Evolutionary conservation across 2,888 invertebrate genomes (phyloP).

Genomic region (Quadroppia sp.): DNA sequence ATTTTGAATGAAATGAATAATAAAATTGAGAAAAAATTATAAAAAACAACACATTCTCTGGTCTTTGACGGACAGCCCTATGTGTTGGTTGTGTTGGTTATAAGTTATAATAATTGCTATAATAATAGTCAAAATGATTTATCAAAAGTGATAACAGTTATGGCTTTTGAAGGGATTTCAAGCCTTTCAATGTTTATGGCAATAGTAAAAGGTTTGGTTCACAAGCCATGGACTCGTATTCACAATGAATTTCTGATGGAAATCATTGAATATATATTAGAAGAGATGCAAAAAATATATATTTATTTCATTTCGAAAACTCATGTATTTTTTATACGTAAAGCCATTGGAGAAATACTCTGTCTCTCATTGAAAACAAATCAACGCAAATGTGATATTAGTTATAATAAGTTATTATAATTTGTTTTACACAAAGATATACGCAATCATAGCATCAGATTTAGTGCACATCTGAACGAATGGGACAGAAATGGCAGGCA

Average conservation of each 20-base stretch:
- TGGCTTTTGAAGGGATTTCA: background rate
- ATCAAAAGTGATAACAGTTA: conserved; percentile 28
- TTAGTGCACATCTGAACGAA: conserved; percentile 18
- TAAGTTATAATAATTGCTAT: conserved; percentile 19
- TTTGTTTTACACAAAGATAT: background rate
- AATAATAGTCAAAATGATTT: conserved; percentile 34
- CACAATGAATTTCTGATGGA: background rate
- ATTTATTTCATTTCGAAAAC: no score
- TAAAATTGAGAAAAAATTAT: background rate
- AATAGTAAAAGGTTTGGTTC: background rate
- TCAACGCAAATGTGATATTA: conserved; percentile 17
- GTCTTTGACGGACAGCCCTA: background rate
- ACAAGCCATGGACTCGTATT: background rate
- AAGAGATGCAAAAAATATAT: no score
- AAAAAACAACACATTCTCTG: background rate
- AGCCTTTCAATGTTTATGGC: background rate
- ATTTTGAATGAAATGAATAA: background rate
- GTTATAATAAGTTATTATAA: conserved; percentile 29
- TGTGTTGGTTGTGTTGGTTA: background rate
- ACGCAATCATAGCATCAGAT: conserved; percentile 17
- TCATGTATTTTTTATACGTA: no score
- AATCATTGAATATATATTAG: conserved; percentile 7
- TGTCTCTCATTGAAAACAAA: background rate
- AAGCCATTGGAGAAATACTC: no score
- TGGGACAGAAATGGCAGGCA: conserved; percentile 35